These are phyloP conservation scores for Mythimna loreyi DNA, from an alignment of 2,888 invertebrate genomes.

Conservation along the genomic window DNA sequence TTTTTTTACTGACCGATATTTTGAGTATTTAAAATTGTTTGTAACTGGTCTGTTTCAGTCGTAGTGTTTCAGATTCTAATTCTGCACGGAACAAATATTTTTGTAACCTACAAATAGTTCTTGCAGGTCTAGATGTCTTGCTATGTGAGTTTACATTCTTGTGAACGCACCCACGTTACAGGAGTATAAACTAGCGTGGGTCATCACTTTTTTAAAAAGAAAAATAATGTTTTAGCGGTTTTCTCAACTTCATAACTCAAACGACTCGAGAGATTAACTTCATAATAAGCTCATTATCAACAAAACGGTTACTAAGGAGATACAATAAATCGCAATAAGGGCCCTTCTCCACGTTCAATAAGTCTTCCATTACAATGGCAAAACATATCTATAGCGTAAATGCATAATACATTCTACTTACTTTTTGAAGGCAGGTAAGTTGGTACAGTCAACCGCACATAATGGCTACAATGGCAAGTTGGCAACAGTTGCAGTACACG, in stretches of 20 bases:
- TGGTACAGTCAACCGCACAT: slow-evolving; percentile 6
- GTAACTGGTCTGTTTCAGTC: too few relatives aligned
- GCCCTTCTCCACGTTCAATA: slow-evolving; percentile 28
- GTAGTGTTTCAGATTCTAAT: too few relatives aligned
- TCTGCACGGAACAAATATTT: too few relatives aligned
- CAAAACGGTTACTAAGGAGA: slow-evolving; percentile 7
- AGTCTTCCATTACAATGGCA: slow-evolving; percentile 25
- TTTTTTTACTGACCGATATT: too few relatives aligned
- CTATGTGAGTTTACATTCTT: too few relatives aligned
- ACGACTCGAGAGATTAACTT: not conserved
- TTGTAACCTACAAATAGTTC: too few relatives aligned
- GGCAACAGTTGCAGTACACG: not conserved
- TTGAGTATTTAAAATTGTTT: too few relatives aligned
- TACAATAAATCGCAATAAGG: slow-evolving; percentile 38
- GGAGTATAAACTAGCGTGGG: too few relatives aligned
- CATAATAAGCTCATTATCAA: slow-evolving; percentile 21
- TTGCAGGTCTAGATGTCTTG: too few relatives aligned
- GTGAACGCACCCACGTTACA: too few relatives aligned
- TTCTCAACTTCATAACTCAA: not conserved
- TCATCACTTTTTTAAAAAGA: too few relatives aligned
- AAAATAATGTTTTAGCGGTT: not conserved
- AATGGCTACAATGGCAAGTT: rapidly evolving
- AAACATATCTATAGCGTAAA: slow-evolving; percentile 9
- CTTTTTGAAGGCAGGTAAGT: not conserved
- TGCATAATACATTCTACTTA: too few relatives aligned